Base-by-base conservation (phyloP, 2,888 invertebrate genomes). In the Miltochrista miniata region DNA sequence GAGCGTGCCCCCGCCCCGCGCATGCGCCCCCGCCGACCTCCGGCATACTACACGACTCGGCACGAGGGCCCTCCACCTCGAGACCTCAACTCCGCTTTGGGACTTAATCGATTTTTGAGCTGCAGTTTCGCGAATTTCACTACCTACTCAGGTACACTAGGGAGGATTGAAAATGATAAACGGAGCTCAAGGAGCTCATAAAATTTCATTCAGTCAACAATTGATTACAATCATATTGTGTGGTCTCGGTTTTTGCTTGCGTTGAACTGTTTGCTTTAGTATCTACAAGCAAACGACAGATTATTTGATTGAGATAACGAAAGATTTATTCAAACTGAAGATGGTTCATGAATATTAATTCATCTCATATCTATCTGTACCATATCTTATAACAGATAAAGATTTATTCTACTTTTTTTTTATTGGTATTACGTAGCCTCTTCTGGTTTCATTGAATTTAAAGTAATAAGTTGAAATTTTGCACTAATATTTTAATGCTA, bases 31-130 rank as follows among this genome's bases (percentile, higher is more conserved):
- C 15, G 45, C 62, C 55, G 55, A 59, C 74, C 70, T 70, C 71
- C 78, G 66, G 68, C 75, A 78, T 79, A 81, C 87, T 87, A 85
- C 81, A 81, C 86, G 84, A 82, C 79, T 80, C 85, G 81, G 76
- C 73, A 81, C 75, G 84, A 90, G 87, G 75, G 80, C 87, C 81
- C 90, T 90, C 85, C 83, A 85, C 82, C 85, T 86, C 80, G 83
- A 90, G 90, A 90, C 90, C 89, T 87, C 87, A 88, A 85, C 85
- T 83, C 73, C 78, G 84, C 88, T 90, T 85, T 83, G 86, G 84
- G 76, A 85, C 79, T 83, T 84, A 88, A 91, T 91, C 90, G 90
- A 91, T 91, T 89, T 90, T 89, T 83, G 83, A 88, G 85, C 85
- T 90, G 86, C 87, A 88, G 79, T 82, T 85, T 80, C 74, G 71